Evolutionary conservation across 2,888 invertebrate genomes (phyloP), one percentile per base, ranked within the genome.

Genomic region (Caenorhabditis panamensis): DNA sequence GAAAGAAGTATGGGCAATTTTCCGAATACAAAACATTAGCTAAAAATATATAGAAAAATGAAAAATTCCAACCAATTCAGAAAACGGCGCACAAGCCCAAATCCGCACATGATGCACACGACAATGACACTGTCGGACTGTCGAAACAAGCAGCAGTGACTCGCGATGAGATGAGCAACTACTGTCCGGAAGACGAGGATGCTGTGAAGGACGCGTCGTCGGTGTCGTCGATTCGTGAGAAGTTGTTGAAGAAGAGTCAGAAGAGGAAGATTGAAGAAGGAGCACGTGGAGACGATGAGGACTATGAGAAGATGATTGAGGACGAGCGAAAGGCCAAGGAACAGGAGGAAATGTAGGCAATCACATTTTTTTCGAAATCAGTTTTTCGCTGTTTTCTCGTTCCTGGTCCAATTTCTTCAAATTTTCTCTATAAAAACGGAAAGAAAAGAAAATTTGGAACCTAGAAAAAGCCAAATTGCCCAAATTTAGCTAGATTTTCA

Each of bases 71-170:
- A n/a, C n/a, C n/a, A n/a, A n/a, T n/a, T n/a, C 66, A 75, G 69
- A 80, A 75, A 75, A 75, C 69, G 0, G 68, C 69, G 2, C 44
- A 64, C 49, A 87, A 87, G 54, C 76, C 80, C 2, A 87, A 87
- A 73, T 84, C 84, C 0, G 95, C 96, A 2, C 98, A 98, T 92
- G 98, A 98, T 92, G 93, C 95, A 54, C 93, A 95, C 9, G 94
- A 95, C 89, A 97, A 98, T 92, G 96, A 96, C 0, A 66, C 75
- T 8, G 49, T 75, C 24, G 95, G 95, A 92, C 94, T 95, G 73
- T 93, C 92, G 20, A 91, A 88, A 22, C 86, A 87, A 49, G 84
- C 83, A n/a, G 90, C 91, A 8, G 88, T 90, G n/a, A 84, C 85
- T 6, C 82, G 82, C 8, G 89, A 89, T 66, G 90, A 90, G 49